Percentiles rank a stretch among this genome's conserved stretches.
phyloP scores from a whole-genome alignment of 2,888 invertebrate species.

The Melolontha melolontha region DNA sequence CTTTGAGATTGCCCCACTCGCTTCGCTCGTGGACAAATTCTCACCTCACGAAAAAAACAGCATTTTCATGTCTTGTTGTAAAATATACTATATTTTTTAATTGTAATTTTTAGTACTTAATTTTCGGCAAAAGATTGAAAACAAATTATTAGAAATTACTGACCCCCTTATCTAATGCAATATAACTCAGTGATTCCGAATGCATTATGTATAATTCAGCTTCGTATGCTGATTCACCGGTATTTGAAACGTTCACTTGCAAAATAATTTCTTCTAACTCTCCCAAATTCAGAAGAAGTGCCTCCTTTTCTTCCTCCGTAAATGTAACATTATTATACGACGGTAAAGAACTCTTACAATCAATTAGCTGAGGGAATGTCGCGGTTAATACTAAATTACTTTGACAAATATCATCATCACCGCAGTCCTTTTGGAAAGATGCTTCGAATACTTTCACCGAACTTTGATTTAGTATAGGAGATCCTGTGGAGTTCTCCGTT shows the following conservation, averaged over 20 bases:
- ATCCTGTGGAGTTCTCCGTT: conserved; percentile 78
- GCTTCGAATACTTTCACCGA: conserved; percentile 85
- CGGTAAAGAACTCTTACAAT: conserved; percentile 37
- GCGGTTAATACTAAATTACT: conserved; percentile 81
- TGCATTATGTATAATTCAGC: conserved; percentile 85
- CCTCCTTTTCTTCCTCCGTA: conserved; percentile 50
- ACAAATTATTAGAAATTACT: conserved; percentile 54
- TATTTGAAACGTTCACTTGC: conserved; percentile 80
- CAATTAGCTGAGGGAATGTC: conserved; percentile 61
- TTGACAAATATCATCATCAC: conserved; percentile 86
- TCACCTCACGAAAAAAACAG: no score
- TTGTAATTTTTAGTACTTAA: no score
- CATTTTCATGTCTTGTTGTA: no score
- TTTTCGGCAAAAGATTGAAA: no score
- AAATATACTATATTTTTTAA: no score
- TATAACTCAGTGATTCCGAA: conserved; percentile 82
- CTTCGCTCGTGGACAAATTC: no score
- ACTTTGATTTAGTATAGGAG: conserved; percentile 90
- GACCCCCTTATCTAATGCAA: conserved; percentile 77
- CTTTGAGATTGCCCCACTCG: no score
- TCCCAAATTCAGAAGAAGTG: conserved; percentile 74
- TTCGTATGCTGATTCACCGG: conserved; percentile 91
- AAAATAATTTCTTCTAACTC: conserved; percentile 82
- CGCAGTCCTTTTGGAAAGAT: conserved; percentile 92
- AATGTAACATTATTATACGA: conserved; percentile 38